Evolutionary conservation across 2,888 invertebrate species (phyloP).

Genomic region (Alsophila aescularia): DNA sequence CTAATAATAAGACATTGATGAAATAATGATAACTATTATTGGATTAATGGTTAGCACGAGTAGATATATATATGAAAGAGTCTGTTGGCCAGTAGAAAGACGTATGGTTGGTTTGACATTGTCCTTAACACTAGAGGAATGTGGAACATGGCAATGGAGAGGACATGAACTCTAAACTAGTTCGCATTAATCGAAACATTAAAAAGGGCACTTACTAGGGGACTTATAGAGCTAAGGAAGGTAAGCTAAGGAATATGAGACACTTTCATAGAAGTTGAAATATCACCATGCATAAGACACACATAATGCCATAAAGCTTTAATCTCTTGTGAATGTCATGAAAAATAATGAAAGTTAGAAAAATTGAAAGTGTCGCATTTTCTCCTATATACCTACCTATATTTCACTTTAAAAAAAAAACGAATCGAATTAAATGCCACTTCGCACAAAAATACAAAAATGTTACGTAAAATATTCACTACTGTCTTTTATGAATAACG

Average conservation of each 20-base stretch:
- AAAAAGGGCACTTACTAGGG: conserved; percentile 77
- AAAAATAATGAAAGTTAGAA: too few species aligned
- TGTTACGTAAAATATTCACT: conserved; percentile 30
- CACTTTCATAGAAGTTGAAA: conserved; percentile 13
- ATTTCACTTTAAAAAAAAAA: conserved; percentile 25
- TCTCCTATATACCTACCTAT: conserved; percentile 5
- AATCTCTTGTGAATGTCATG: background rate
- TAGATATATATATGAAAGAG: background rate
- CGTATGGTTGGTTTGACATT: conserved; percentile 34
- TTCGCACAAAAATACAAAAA: conserved; percentile 32
- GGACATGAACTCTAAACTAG: conserved; percentile 50
- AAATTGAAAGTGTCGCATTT: conserved; percentile 16
- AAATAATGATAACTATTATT: too few species aligned
- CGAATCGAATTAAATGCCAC: conserved; percentile 44
- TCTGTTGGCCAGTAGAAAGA: conserved; percentile 9
- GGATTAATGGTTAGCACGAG: background rate
- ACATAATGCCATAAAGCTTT: background rate
- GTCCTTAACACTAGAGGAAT: conserved; percentile 78
- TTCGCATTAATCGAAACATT: conserved; percentile 51
- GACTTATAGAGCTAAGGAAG: conserved; percentile 52
- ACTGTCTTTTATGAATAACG: conserved; percentile 40
- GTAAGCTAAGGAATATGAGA: conserved; percentile 32
- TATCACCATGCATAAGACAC: background rate
- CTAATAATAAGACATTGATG: too few species aligned
- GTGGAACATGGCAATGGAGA: conserved; percentile 63